phyloP scores from a whole-genome alignment of 2,113 vertebrate genomes.

The Rana temporaria region DNA sequence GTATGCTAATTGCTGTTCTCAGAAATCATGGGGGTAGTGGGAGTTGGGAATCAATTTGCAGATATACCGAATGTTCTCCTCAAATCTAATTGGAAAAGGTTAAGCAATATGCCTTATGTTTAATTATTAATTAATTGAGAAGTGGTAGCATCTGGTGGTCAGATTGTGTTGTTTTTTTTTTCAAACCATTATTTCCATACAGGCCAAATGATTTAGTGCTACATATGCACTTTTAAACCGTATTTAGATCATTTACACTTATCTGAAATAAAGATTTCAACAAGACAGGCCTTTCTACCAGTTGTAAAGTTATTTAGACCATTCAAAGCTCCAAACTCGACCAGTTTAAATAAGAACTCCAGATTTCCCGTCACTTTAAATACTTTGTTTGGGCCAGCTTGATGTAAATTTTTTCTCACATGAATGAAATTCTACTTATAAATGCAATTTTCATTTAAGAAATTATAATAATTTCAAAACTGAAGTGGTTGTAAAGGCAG shows the following conservation, averaged over 20 bases:
- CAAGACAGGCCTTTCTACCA: no score
- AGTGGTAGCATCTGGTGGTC: slow-evolving; percentile 51
- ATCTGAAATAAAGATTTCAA: no score
- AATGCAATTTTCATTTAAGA: no score
- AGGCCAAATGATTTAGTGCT: slow-evolving; percentile 31
- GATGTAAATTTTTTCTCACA: no score
- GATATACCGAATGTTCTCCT: slow-evolving; percentile 14
- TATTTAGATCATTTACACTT: background rate
- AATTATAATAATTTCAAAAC: no score
- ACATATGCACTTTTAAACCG: background rate
- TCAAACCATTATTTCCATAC: slow-evolving; percentile 45
- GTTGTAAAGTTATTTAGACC: no score
- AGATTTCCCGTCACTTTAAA: no score
- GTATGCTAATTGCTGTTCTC: background rate
- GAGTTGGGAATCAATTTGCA: slow-evolving; percentile 39
- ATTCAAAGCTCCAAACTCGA: no score
- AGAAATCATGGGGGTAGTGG: background rate
- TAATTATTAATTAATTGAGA: slow-evolving; percentile 56
- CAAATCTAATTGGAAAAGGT: slow-evolving; percentile 54
- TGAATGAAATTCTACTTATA: no score
- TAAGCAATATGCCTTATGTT: slow-evolving; percentile 54
- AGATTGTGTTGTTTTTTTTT: slow-evolving; percentile 48
- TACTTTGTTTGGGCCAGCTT: no score
- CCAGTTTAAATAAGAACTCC: no score
- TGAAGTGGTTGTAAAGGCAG: no score